Evolutionary conservation across 2,888 invertebrate genomes (phyloP), one percentile per base, ranked within the genome.

Genomic region (Achlya flavicornis): DNA sequence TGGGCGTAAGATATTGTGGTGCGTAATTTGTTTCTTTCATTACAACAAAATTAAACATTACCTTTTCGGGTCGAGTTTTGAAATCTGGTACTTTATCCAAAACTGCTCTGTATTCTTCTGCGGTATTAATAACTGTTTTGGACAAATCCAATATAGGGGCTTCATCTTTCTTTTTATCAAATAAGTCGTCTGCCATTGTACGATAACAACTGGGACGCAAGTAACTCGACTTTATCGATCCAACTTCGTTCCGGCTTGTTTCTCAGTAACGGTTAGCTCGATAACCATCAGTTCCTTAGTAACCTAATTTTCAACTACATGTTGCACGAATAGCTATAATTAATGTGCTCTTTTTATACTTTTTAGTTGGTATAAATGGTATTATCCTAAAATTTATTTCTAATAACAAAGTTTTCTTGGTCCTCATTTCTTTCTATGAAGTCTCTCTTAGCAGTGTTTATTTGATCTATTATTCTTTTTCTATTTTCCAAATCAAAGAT

Each of bases 71-170:
- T 72, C 97, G 96, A 75, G 98, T 97, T 90, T 97, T 98, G 83
- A 97, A 98, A 85, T 98, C 98, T 0, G 98, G 98, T 12, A 98
- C 97, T 91, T 97, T 97, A 79, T 98, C 98, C 85, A 97, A 94
- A 61, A 97, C 94, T 66, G 96, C 96, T 77, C 96, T 95, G 75
- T 97, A 97, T 82, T 98, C 98, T 78, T 98, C 98, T 69, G 96
- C 96, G 11, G 96, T 96, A 76, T 95, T 96, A 61, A 97, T 96
- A 8, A 96, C 95, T 58, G 96, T 95, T 88, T 96, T 96, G 64
- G 97, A 97, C 71, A 98, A 94, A 88, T 98, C 98, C 61, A 98
- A 94, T 77, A 98, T 96, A 61, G 97, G 96, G 59, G 96, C 96
- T 63, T 96, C 95, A 85, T 98, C 97, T 89, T 97, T 98, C 90